Evolutionary conservation across 2,113 vertebrate species (phyloP).

Genomic region (Argyrosomus japonicus): DNA sequence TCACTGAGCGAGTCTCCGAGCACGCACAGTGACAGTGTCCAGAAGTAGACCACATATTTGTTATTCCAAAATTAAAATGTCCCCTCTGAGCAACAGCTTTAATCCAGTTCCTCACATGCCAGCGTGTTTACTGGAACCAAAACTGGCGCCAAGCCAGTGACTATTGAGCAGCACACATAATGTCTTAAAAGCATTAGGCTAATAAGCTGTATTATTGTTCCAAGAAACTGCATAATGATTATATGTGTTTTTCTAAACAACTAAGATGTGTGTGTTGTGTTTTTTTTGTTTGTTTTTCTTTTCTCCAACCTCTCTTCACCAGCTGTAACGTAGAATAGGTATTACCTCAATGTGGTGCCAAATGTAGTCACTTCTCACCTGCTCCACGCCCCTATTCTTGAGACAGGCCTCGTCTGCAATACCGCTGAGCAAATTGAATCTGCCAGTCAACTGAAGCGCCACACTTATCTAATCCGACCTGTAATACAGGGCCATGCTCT

Average conservation of each 20-base stretch:
- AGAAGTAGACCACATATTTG: constrained; percentile 27
- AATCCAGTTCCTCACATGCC: constrained; percentile 37
- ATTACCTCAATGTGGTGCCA: constrained; percentile 46
- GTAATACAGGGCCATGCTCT: constrained; percentile 74
- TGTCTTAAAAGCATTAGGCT: constrained; percentile 28
- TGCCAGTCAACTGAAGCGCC: constrained; percentile 78
- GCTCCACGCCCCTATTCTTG: constrained; percentile 55
- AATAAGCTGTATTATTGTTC: constrained; percentile 28
- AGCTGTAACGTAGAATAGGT: constrained; percentile 35
- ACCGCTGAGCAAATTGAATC: constrained; percentile 76
- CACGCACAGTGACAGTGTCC: neutral
- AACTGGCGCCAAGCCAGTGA: constrained; percentile 3
- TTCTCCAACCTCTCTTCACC: constrained; percentile 29
- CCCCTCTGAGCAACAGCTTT: constrained; percentile 29
- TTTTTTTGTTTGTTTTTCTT: constrained; percentile 17
- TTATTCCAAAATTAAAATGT: constrained; percentile 47
- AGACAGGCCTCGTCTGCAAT: constrained; percentile 59
- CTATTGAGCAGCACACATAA: constrained; percentile 25
- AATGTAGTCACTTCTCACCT: constrained; percentile 59
- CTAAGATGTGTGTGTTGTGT: neutral
- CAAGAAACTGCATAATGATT: constrained; percentile 11
- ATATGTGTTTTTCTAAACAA: constrained; percentile 7
- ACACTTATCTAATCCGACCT: constrained; percentile 78
- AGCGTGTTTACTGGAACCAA: constrained; percentile 29
- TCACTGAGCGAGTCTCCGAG: constrained; percentile 7